Evolutionary conservation across 1,140 invertebrate genomes (phyloP).

Genomic region (Calliopsis andreniformis): DNA sequence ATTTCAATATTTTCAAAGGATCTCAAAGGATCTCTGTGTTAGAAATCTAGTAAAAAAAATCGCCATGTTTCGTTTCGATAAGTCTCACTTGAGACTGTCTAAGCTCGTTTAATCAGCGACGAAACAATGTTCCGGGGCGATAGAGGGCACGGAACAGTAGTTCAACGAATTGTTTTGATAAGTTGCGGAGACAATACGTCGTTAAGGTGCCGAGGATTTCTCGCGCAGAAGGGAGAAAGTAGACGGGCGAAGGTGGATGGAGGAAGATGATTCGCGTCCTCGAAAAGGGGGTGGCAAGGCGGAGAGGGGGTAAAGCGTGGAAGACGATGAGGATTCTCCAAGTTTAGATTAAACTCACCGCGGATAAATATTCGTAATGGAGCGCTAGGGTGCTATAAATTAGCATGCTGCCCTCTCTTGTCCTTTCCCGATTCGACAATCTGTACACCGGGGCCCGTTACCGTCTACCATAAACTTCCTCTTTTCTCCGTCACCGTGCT

Average conservation of each 20-base stretch:
- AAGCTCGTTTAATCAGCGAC: conserved; percentile 67
- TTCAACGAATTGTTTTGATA: conserved; percentile 80
- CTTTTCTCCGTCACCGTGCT: conserved; percentile 49
- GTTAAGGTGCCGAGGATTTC: conserved; percentile 76
- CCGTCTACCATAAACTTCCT: conserved; percentile 56
- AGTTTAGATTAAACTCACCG: conserved; percentile 82
- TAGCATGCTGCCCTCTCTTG: conserved; percentile 76
- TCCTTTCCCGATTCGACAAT: conserved; percentile 69
- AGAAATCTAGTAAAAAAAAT: neutral
- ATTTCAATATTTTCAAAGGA: no score
- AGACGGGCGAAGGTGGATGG: conserved; percentile 26
- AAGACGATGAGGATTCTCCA: conserved; percentile 73
- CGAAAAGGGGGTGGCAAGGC: conserved; percentile 36
- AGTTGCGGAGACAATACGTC: conserved; percentile 80
- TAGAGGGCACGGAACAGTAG: conserved; percentile 57
- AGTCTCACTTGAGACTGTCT: no score
- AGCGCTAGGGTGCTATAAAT: conserved; percentile 82
- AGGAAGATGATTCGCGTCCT: conserved; percentile 52
- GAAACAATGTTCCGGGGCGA: conserved; percentile 57
- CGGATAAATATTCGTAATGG: conserved; percentile 83
- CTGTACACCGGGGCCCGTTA: conserved; percentile 57
- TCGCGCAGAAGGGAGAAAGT: conserved; percentile 46
- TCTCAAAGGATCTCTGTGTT: no score
- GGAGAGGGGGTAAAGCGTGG: conserved; percentile 22
- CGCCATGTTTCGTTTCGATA: no score